Evolutionary conservation across 2,888 invertebrate species (phyloP), one percentile per base, ranked within the genome.

Genomic region (Hypolimnas misippus): DNA sequence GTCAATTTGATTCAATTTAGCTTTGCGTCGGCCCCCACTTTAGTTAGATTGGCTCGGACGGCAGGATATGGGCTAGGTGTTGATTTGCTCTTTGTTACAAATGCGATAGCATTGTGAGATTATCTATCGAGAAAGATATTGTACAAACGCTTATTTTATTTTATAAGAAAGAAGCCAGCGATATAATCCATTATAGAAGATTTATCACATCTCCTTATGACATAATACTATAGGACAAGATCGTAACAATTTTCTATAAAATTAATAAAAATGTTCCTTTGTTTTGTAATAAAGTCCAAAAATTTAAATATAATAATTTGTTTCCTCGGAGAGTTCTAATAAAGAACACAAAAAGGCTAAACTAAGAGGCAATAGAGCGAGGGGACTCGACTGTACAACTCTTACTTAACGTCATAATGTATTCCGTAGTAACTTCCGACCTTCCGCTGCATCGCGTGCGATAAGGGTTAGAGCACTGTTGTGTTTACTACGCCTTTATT

Each of bases 1-100:
- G 81, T 82, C 88, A 88, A 89, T 89, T 88, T 86, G 78, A 83
- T 87, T 82, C 89, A 89, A 88, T 89, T 87, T 81, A 83, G 77
- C 68, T 55, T 55, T 69, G 73, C 73, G 75, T 75, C 42, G 42
- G 42, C 73, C 67, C 70, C 76, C 81, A 82, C 81, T 83, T 86
- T 81, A 76, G 70, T 62, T 80, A 81, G 80, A 86, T 86, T 85
- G 82, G 69, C 65, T 67, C 74, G 62, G 74, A 74, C 70, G 77
- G 76, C 85, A 83, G 87, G 86, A 87, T 83, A 68, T 70, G 73
- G 79, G 79, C 79, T 80, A 81, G 76, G 76, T 77, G 79, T 73
- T 73, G 77, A 77, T 71, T 73, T 70, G 60, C 17, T 59, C 56
- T 63, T 56, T 59, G 62, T 62, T 62, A 56, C 21, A 52, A 44